Evolutionary conservation across 2,888 invertebrate genomes (phyloP).

Genomic region (Arctia plantaginis): DNA sequence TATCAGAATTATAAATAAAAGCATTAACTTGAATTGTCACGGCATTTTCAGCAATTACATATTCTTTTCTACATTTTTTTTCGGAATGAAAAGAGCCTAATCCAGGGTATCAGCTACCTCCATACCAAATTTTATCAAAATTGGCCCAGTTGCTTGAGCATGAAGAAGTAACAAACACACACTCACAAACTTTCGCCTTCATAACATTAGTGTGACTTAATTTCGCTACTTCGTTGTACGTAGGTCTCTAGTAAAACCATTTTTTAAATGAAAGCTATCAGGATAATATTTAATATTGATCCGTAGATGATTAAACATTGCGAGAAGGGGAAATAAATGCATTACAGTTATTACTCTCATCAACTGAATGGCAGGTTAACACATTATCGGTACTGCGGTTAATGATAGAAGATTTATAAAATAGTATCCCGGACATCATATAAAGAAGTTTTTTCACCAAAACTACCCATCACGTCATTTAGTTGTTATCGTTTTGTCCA

Average conservation of each 20-base stretch:
- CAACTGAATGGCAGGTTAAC: constrained; percentile 42
- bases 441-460: not conserved
- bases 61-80: no score
- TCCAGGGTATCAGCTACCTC: no score
- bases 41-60: no score
- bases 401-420: constrained; percentile 33
- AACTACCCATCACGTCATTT: no score
- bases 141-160: no score
- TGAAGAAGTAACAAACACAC: no score
- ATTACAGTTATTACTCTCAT: constrained; percentile 48
- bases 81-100: no score
- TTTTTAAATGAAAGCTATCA: not conserved
- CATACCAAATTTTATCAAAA: no score
- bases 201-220: not conserved
- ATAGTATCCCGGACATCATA: not conserved
- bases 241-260: not conserved
- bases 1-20: no score
- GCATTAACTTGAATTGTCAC: no score
- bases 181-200: not conserved
- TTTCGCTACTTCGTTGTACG: not conserved
- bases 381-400: constrained; percentile 28
- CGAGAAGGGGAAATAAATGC: constrained; percentile 49
- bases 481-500: no score
- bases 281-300: not conserved
- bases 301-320: constrained; percentile 23